These are phyloP conservation scores for Eupithecia abbreviata DNA, from an alignment of 2,888 invertebrate species.

Conservation along the genomic window DNA sequence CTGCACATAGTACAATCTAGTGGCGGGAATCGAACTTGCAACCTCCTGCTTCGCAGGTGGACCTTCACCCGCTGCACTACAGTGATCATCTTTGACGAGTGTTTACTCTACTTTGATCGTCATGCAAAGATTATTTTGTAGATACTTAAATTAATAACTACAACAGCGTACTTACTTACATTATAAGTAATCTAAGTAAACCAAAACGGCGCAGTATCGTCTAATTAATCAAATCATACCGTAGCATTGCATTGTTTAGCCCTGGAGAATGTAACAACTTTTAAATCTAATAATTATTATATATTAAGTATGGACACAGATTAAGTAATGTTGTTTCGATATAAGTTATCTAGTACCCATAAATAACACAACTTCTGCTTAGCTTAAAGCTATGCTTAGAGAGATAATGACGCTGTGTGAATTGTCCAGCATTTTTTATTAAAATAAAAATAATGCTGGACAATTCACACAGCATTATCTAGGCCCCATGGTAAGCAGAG, in stretches of 20 bases:
- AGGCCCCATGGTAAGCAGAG: too few relatives aligned
- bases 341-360: too few relatives aligned
- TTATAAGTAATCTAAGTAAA: neutral
- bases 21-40: neutral
- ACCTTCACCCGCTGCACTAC: too few relatives aligned
- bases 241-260: conserved; percentile 26
- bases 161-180: neutral
- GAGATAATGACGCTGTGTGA: too few relatives aligned
- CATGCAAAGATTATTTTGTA: neutral
- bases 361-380: too few relatives aligned
- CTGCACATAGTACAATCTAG: neutral
- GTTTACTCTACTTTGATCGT: neutral
- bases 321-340: too few relatives aligned
- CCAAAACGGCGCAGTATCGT: conserved; percentile 16
- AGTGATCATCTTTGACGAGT: neutral
- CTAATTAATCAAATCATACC: conserved; percentile 35
- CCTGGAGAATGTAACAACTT: conserved; percentile 15
- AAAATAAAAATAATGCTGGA: too few relatives aligned
- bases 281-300: neutral
- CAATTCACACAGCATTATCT: too few relatives aligned
- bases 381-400: too few relatives aligned
- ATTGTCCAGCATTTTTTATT: too few relatives aligned
- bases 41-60: neutral
- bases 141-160: neutral
- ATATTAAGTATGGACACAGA: neutral